Evolutionary conservation across 2,888 invertebrate genomes (phyloP).

Genomic region (Polydrusus cervinus): DNA sequence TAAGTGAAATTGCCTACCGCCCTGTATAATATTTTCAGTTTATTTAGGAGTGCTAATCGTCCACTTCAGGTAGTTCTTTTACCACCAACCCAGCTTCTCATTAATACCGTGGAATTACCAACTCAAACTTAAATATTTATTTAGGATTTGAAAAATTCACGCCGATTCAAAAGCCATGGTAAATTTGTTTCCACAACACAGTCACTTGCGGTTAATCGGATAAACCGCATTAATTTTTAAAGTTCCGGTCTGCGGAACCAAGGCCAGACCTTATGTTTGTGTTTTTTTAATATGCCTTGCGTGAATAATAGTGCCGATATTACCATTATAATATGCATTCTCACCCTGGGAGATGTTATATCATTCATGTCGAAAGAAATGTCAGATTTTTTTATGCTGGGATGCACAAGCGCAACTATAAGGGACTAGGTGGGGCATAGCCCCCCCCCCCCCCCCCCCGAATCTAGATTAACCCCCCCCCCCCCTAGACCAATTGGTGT

Average conservation of each 20-base stretch:
- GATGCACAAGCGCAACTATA: too few relatives aligned
- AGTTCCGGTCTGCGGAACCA: conserved; percentile 5
- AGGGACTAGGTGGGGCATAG: too few relatives aligned
- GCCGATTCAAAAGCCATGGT: conserved; percentile 2
- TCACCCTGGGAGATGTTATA: neutral
- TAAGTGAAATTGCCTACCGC: too few relatives aligned
- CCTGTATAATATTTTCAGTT: conserved; percentile 11
- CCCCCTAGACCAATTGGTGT: too few relatives aligned
- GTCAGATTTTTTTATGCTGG: too few relatives aligned
- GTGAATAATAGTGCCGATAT: neutral
- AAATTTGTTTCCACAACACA: conserved; percentile 8
- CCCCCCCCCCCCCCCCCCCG: too few relatives aligned
- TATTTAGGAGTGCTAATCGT: conserved; percentile 8
- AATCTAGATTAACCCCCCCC: too few relatives aligned
- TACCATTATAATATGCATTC: conserved; percentile 7
- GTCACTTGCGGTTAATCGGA: conserved; percentile 7
- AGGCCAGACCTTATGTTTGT: neutral
- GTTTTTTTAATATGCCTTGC: neutral
- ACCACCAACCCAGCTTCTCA: neutral
- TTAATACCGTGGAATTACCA: neutral
- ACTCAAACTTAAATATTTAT: conserved; percentile 18
- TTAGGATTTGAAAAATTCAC: neutral
- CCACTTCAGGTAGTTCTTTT: conserved; percentile 18
- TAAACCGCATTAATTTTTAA: neutral
- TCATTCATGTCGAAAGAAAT: neutral